These are phyloP conservation scores for Fragum sueziense DNA, from an alignment of 2,888 invertebrate species.

Conservation along the genomic window DNA sequence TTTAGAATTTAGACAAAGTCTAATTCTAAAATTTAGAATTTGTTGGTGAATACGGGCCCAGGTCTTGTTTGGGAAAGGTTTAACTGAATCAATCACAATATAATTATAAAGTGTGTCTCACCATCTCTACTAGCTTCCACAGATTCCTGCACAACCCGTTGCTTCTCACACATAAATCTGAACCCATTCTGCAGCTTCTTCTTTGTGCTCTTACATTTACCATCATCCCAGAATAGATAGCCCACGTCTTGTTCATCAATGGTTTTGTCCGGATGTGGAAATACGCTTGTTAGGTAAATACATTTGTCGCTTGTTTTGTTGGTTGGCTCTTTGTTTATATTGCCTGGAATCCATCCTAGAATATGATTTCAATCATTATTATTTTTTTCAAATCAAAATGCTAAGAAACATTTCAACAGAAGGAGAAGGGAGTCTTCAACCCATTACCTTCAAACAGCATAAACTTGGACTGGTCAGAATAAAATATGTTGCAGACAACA, in stretches of 20 bases:
- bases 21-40: too few species aligned
- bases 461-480: too few species aligned
- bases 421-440: too few species aligned
- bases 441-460: too few species aligned
- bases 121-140: not conserved
- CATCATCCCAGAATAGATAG: conserved; percentile 80
- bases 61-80: too few species aligned
- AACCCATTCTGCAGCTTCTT: conserved; percentile 49
- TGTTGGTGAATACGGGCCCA: too few species aligned
- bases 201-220: conserved; percentile 81
- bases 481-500: too few species aligned
- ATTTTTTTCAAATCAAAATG: too few species aligned
- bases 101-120: too few species aligned
- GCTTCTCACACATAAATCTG: conserved; percentile 84
- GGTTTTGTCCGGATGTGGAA: conserved; percentile 52
- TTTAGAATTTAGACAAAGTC: too few species aligned
- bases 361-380: not conserved
- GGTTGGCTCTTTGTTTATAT: conserved; percentile 64
- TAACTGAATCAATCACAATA: too few species aligned
- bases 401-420: too few species aligned
- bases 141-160: not conserved
- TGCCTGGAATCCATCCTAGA: conserved; percentile 67
- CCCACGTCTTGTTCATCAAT: conserved; percentile 52
- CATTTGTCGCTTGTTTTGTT: conserved; percentile 65
- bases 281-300: conserved; percentile 65